These are phyloP conservation scores for Oreochromis mossambicus DNA, from an alignment of 2,797 vertebrate species.

Conservation along the genomic window DNA sequence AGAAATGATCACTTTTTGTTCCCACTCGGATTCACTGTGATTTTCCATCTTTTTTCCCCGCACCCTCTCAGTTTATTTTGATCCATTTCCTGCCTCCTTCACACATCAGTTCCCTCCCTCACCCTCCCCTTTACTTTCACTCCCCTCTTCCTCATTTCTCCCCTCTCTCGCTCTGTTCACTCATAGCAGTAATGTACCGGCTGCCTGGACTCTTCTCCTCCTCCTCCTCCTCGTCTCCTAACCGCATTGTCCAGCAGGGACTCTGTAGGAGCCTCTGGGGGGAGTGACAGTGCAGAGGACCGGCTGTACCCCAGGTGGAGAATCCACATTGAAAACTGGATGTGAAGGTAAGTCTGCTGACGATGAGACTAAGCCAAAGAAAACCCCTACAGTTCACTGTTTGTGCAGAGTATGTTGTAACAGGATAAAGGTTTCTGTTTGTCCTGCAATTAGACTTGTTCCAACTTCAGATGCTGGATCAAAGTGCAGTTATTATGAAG, in stretches of 20 bases:
- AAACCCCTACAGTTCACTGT: not conserved
- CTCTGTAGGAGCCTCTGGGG: conserved; percentile 1
- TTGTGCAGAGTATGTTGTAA: not conserved
- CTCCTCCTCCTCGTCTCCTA: conserved; percentile 21
- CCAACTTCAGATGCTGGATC: not conserved
- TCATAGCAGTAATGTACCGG: conserved; percentile 60
- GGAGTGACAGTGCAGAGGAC: not conserved
- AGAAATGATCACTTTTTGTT: not conserved
- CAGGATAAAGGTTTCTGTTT: not conserved
- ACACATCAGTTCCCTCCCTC: conserved; percentile 8
- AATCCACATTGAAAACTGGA: conserved; percentile 21
- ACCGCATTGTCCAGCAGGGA: conserved; percentile 13
- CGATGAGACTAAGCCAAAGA: not conserved
- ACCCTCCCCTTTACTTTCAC: conserved; percentile 8
- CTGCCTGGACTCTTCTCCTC: conserved; percentile 43
- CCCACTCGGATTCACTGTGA: not conserved
- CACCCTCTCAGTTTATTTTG: not conserved
- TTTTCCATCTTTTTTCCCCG: not conserved
- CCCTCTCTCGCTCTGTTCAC: conserved; percentile 14
- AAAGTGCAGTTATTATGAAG: not conserved
- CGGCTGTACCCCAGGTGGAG: not conserved
- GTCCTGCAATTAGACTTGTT: not conserved
- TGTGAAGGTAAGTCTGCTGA: conserved; percentile 48
- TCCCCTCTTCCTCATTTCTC: conserved; percentile 5
- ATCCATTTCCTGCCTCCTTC: conserved; percentile 2